Evolutionary conservation across 2,113 vertebrate genomes (phyloP).

Genomic region (Hystrix cristata): DNA sequence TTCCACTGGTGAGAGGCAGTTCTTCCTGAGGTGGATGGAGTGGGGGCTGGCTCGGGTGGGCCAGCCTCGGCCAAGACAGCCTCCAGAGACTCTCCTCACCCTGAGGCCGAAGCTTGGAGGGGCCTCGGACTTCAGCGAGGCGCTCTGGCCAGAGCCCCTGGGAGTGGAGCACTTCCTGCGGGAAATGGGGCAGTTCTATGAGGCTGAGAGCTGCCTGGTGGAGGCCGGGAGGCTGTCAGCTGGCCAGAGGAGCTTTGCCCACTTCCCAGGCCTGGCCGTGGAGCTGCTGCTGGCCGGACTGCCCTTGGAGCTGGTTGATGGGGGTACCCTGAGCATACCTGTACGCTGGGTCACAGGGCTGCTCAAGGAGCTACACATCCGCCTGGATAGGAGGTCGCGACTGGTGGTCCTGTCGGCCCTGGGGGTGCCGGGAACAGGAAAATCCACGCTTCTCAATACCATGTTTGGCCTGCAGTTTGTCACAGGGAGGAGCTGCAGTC

Average conservation of each 20-base stretch:
- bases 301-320: slow-evolving; percentile 91
- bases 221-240: slow-evolving; percentile 60
- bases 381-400: slow-evolving; percentile 83
- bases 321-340: slow-evolving; percentile 89
- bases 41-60: slow-evolving; percentile 72
- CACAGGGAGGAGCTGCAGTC: slow-evolving; percentile 81
- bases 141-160: slow-evolving; percentile 86
- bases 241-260: slow-evolving; percentile 32
- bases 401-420: slow-evolving; percentile 89
- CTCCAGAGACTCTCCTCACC: not conserved
- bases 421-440: slow-evolving; percentile 91
- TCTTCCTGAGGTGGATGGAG: slow-evolving; percentile 84
- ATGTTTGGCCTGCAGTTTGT: slow-evolving; percentile 92
- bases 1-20: slow-evolving; percentile 71
- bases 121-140: slow-evolving; percentile 47
- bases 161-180: slow-evolving; percentile 91
- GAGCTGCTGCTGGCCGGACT: slow-evolving; percentile 88
- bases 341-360: slow-evolving; percentile 90
- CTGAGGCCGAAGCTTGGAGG: slow-evolving; percentile 46
- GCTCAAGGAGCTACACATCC: slow-evolving; percentile 83
- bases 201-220: slow-evolving; percentile 83
- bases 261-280: slow-evolving; percentile 76
- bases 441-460: slow-evolving; percentile 91
- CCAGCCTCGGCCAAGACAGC: slow-evolving; percentile 9
- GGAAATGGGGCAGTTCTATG: slow-evolving; percentile 92